Evolutionary conservation across 2,888 invertebrate species (phyloP).

Genomic region (Oeneis ivallda): DNA sequence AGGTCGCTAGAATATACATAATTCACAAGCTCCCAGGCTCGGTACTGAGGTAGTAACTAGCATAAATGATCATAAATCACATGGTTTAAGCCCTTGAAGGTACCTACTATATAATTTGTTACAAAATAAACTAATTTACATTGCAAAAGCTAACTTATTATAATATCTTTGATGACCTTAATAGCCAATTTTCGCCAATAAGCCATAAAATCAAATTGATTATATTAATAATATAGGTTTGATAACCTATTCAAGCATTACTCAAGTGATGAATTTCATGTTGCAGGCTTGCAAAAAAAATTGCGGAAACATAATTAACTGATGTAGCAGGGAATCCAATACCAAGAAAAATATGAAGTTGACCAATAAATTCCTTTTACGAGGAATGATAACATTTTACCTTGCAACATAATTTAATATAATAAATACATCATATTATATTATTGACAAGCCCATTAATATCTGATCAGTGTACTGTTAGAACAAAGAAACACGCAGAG

Average conservation of each 20-base stretch:
- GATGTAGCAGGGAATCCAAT: too few relatives aligned
- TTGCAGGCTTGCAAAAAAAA: too few relatives aligned
- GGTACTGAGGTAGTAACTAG: slow-evolving; percentile 16
- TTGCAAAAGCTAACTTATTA: background rate
- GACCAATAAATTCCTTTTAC: slow-evolving; percentile 57
- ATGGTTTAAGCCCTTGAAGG: background rate
- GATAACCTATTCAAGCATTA: too few relatives aligned
- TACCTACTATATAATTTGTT: background rate
- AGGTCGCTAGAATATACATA: slow-evolving; percentile 51
- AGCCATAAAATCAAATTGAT: too few relatives aligned
- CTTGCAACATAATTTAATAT: slow-evolving; percentile 69
- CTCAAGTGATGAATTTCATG: too few relatives aligned
- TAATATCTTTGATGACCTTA: slow-evolving; percentile 7
- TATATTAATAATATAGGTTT: too few relatives aligned
- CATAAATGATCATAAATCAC: slow-evolving; percentile 23
- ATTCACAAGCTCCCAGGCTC: slow-evolving; percentile 53
- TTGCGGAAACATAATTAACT: too few relatives aligned
- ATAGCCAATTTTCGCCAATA: slow-evolving; percentile 37
- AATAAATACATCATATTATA: slow-evolving; percentile 68
- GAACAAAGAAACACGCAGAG: slow-evolving; percentile 41
- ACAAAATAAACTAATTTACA: slow-evolving; percentile 2
- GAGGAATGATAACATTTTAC: slow-evolving; percentile 68
- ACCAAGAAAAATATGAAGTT: slow-evolving; percentile 58
- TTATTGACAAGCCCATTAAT: slow-evolving; percentile 74
- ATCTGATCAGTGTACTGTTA: slow-evolving; percentile 48